These are phyloP conservation scores for Lagenorhynchus albirostris DNA, from an alignment of 2,113 vertebrate genomes.

Conservation along the genomic window DNA sequence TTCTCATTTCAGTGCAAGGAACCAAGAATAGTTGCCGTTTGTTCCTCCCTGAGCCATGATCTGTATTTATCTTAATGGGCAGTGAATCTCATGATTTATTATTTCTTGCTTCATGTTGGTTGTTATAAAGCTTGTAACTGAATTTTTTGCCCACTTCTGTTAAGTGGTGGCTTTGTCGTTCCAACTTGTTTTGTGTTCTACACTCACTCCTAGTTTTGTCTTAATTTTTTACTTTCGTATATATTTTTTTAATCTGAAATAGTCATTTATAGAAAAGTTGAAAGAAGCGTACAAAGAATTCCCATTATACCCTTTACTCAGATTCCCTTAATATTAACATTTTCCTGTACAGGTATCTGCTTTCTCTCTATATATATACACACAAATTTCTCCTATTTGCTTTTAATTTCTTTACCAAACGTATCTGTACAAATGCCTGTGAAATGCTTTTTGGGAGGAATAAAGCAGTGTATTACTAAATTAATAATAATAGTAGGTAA, in stretches of 20 bases:
- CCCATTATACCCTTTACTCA: background rate
- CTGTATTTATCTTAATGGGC: background rate
- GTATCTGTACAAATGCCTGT: background rate
- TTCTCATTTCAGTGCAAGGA: conserved; percentile 44
- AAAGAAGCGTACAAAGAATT: background rate
- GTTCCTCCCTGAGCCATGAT: conserved; percentile 19
- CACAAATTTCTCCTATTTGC: background rate
- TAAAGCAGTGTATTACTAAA: background rate
- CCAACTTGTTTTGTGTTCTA: background rate
- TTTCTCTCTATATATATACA: background rate
- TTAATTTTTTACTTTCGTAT: background rate
- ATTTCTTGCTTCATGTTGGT: conserved; percentile 9
- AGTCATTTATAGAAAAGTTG: background rate
- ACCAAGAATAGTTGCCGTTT: background rate
- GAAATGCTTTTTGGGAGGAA: background rate
- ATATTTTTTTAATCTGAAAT: background rate
- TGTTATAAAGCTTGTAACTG: conserved; percentile 23
- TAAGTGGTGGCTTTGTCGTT: conserved; percentile 14
- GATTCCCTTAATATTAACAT: background rate
- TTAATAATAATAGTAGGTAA: background rate
- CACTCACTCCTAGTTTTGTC: background rate
- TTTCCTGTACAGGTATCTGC: background rate
- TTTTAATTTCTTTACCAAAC: conserved; percentile 4
- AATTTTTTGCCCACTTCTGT: conserved; percentile 1
- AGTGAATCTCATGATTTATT: conserved; percentile 26